Base-by-base conservation (phyloP, 2,797 vertebrate genomes). In the Danio choprae region DNA sequence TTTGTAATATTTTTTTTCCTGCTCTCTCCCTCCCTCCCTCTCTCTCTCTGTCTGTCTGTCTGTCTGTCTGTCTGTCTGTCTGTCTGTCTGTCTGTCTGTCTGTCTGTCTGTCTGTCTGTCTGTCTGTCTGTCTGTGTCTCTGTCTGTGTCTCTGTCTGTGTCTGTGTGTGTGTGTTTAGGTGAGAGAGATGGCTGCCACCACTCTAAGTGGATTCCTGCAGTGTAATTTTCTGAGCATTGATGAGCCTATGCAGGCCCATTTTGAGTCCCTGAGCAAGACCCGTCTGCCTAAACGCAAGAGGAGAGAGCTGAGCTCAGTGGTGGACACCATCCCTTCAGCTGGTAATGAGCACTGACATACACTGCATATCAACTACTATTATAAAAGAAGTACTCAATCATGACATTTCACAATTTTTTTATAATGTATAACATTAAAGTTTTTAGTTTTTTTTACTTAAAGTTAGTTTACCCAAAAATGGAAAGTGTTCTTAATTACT, bases 141-240 rank as follows among this genome's bases (percentile, higher is more conserved):
- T n/a, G n/a, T n/a, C n/a, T n/a, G n/a, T n/a, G n/a, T n/a, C n/a
- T n/a, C n/a, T n/a, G n/a, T n/a, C n/a, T n/a, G n/a, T n/a, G n/a
- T n/a, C n/a, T n/a, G n/a, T n/a, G n/a, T n/a, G n/a, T n/a, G n/a
- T n/a, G n/a, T n/a, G n/a, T 0, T 65, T 53, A 99, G 98, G 97
- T 98, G 76, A 94, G 98, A 90, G 98, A 99, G 92, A 97, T 99
- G 96, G 97, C 97, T 0, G 97, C 97, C 78, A 99, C 97, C 29
- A 99, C 98, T 0, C 90, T 99, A 50, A 98, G 98, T 48, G 98
- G 98, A 67, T 94, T 99, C 55, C 91, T 99, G 29, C 98, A 99
- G 89, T 99, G 97, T 90, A 96, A 96, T 80, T 99, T 99, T 83
- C 94, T 99, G 81, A 93, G 88, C 59, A 99, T 99, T 93, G 97